Percentiles rank a stretch among this genome's conserved stretches.
These are phyloP conservation scores for Coenobita brevimanus DNA, from an alignment of 1,140 invertebrate genomes.

Conservation along the genomic window DNA sequence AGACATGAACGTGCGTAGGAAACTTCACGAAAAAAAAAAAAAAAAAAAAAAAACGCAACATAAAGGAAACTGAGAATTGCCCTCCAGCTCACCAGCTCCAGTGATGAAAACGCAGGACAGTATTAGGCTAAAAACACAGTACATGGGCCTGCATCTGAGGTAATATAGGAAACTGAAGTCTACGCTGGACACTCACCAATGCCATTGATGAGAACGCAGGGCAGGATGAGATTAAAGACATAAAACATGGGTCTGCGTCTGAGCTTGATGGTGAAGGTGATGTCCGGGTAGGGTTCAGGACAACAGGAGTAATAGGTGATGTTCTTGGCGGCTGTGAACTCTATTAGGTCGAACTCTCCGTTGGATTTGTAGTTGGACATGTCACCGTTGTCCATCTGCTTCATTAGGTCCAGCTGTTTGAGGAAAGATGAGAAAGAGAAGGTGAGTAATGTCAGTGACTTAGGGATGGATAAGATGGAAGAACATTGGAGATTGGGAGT, in stretches of 20 bases:
- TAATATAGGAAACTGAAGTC: too few relatives aligned
- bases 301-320: too few relatives aligned
- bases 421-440: not conserved
- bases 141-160: too few relatives aligned
- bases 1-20: too few relatives aligned
- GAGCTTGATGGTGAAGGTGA: slow-evolving; percentile 79
- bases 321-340: slow-evolving; percentile 82
- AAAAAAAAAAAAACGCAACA: too few relatives aligned
- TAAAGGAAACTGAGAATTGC: too few relatives aligned
- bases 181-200: slow-evolving; percentile 85
- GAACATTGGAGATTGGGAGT: not conserved
- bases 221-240: slow-evolving; percentile 92
- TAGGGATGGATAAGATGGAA: not conserved
- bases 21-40: too few relatives aligned
- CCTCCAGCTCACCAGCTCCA: too few relatives aligned
- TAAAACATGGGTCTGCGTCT: too few relatives aligned
- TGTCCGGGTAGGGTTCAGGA: slow-evolving; percentile 79
- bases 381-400: slow-evolving; percentile 83
- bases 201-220: slow-evolving; percentile 91
- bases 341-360: slow-evolving; percentile 85
- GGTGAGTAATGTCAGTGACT: not conserved
- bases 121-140: too few relatives aligned
- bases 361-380: slow-evolving; percentile 85
- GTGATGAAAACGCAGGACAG: too few relatives aligned
- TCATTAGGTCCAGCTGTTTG: slow-evolving; percentile 82